Evolutionary conservation across 2,113 vertebrate species (phyloP), one percentile per base, ranked within the genome.

Genomic region (Calyptomena viridis): DNA sequence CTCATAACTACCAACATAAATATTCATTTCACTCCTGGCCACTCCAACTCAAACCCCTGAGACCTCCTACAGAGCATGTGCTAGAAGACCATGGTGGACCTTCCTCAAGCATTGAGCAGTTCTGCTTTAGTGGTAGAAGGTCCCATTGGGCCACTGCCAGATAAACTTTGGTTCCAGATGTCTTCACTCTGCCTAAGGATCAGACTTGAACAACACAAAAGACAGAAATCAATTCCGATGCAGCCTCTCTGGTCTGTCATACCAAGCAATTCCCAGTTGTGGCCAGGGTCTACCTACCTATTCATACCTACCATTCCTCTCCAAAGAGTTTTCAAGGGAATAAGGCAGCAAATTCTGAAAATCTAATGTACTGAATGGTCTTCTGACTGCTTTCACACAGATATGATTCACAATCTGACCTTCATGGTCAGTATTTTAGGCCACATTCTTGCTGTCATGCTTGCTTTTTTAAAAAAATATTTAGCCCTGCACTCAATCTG

Each of bases 1-100:
- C 60, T 94, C 49, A 3, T 68, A 89, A 92, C 69, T 79, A 74
- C 16, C 40, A 69, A 92, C 12, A 56, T 73, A 92, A 94, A 93
- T 89, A 94, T 16, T 81, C 19, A 82, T 60, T 84, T 72, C 47
- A 20, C 12, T 80, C 59, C 50, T 59, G 77, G 49, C 56, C 50
- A 40, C 64, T 76, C 27, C 73, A 76, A 24, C 15, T 31, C 67
- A 90, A 90, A 84, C 76, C 11, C 0, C 67, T 31, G n/a, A 55
- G 40, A 73, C 44, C 25, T 88, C 50, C 44, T 25, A 21, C 23
- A 84, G 16, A 93, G 28, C 35, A 23, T 0, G 12, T 33, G 30
- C 68, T 31, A 28, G 44, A 49, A 73, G 55, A 78, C 15, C 46
- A 21, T 35, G 33, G 14, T 16, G 44, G 42, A 71, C 56, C 37